Evolutionary conservation across 2,113 vertebrate genomes (phyloP).

Genomic region (Panthera tigris): DNA sequence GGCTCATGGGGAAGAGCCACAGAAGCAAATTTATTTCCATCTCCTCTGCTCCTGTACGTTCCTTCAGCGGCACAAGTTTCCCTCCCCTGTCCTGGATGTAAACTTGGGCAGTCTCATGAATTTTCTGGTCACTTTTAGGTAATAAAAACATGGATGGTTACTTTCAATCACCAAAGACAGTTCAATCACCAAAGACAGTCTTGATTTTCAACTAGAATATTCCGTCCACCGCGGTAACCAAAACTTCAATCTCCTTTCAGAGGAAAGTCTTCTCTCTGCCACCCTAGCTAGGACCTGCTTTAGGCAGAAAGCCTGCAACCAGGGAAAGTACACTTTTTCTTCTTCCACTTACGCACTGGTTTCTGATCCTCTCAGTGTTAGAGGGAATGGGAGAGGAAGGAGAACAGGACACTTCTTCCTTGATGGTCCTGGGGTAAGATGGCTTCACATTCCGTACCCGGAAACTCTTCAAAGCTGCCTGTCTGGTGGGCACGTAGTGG

Average conservation of each 20-base stretch:
- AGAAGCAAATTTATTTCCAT: neutral
- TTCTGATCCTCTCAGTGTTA: neutral
- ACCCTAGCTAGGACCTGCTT: neutral
- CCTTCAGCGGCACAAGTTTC: neutral
- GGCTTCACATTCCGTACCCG: neutral
- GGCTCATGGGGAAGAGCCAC: neutral
- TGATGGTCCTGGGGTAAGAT: neutral
- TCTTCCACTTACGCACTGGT: neutral
- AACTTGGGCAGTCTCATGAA: neutral
- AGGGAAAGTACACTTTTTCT: neutral
- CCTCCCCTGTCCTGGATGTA: neutral
- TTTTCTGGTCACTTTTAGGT: neutral
- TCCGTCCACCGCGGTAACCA: neutral
- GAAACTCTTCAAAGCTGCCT: neutral
- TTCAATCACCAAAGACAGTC: neutral
- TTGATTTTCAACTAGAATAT: neutral
- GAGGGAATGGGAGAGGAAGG: neutral
- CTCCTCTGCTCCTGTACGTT: neutral
- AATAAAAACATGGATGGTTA: neutral
- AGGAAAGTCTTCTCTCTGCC: neutral
- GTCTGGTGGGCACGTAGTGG: neutral
- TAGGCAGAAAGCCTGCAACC: neutral
- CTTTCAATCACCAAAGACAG: neutral
- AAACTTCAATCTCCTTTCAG: neutral
- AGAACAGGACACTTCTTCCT: neutral